Percentiles rank a stretch among this genome's conserved stretches.
Conservation (phyloP, 2,113 vertebrate genomes). For the Grantiella picta region DNA sequence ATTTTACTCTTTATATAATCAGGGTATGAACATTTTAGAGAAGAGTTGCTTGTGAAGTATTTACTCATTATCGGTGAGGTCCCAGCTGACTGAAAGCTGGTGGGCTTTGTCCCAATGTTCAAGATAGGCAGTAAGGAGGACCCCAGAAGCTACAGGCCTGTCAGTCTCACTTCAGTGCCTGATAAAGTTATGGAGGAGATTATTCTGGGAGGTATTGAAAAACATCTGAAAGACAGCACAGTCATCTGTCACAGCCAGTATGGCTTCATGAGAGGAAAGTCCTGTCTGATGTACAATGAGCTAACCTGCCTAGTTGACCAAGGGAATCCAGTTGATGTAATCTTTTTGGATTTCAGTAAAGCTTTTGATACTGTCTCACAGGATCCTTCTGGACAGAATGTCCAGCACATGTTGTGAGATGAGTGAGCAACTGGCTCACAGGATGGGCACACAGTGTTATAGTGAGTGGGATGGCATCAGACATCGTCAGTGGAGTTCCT, state of each 20-base stretch:
- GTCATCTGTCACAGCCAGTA: background rate
- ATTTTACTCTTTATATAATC: background rate
- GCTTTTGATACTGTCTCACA: background rate
- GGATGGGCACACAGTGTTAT: background rate
- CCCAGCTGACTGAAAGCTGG: background rate
- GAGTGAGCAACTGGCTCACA: background rate
- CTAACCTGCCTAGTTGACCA: background rate
- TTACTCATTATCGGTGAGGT: background rate
- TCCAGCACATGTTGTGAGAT: accelerated
- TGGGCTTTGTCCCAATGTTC: background rate
- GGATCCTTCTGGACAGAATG: background rate
- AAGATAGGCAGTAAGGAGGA: background rate
- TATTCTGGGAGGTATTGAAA: background rate
- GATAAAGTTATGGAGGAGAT: background rate
- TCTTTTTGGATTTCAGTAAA: background rate
- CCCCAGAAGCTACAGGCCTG: background rate
- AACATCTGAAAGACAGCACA: background rate
- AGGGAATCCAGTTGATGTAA: background rate
- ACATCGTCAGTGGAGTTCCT: background rate
- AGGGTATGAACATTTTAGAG: background rate
- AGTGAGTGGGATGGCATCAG: background rate
- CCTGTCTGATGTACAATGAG: background rate
- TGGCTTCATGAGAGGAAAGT: background rate
- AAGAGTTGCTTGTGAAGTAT: background rate
- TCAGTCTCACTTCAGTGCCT: background rate